Evolutionary conservation across 2,888 invertebrate genomes (phyloP), one percentile per base, ranked within the genome.

Genomic region (Eulithis prunata): DNA sequence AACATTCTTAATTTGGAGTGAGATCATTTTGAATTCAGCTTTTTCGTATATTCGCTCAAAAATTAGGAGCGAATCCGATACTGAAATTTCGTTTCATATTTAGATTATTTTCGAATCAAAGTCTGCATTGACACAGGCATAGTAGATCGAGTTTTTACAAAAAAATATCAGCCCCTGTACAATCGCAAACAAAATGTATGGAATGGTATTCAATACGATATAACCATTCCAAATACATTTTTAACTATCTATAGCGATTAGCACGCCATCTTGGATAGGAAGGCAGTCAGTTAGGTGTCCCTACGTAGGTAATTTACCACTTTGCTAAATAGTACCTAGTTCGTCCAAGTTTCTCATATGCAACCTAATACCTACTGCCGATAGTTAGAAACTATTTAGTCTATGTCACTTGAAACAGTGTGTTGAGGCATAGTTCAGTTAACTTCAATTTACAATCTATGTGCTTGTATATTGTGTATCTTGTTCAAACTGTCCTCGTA

Each of bases 1-100:
- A 13, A 38, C 53, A 43, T 59, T 62, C 45, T 45, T 62, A 55
- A 66, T 66, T 62, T 62, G 45, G 45, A 62, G 36, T 12, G 45
- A 51, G 51, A 41, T 55, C 14, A 32, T 54, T 57, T 62, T 51
- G 41, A 14, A 55, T 57, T 47, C 43, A 43, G 58, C 54, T 47
- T 54, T 49, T 47, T 45, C 36, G 28, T 5, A 46, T 46, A 52
- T 47, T 6, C 14, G n/a, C 47, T 49, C 36, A n/a, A 46, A 60
- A 60, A 56, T 64, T 54, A 47, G 58, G 54, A 12, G 10, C 11
- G n/a, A 46, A 6, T 13, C 7, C 4, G 46, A 13, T 46, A 13
- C n/a, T 13, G n/a, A 12, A 11, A 41, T 28, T 52, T 12, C 28
- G 12, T 28, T 12, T 11, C 32, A 12, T 28, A 32, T 28, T 52